Evolutionary conservation across 1,140 invertebrate genomes (phyloP), one percentile per base, ranked within the genome.

Genomic region (Glossosoma conforme): DNA sequence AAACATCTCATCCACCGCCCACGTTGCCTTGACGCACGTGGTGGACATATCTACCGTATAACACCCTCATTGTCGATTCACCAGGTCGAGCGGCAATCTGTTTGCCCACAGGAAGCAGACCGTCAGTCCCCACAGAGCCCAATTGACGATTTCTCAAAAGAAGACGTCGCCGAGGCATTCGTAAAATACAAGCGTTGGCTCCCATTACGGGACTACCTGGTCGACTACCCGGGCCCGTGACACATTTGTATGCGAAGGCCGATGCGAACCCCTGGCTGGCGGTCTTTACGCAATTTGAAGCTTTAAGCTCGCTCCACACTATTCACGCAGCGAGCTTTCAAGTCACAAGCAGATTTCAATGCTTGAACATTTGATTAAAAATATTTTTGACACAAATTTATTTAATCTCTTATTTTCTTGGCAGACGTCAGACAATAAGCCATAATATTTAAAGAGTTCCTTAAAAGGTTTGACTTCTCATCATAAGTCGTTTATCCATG

Each of bases 81-180:
- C 22, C 33, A 37, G 25, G 19, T 35, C 32, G 18, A 13, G 36
- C 43, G 43, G 33, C 51, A 58, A 58, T 58, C 46, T 53, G 42
- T 58, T 58, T 49, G 56, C 46, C 45, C 15, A 35, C 42, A 44
- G 50, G 50, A 52, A 52, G 36, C 50, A 44, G 32, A 52, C 45
- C 45, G 50, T 37, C 38, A 40, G 43, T 36, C 37, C 41, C 43
- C 37, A 36, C n/a, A n/a, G n/a, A n/a, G n/a, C 47, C 54, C 44
- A 52, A 52, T 49, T 57, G 56, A 58, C 51, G 51, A 58, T 46
- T 54, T 50, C 51, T 53, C 46, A 44, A 51, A 58, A 58, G n/a
- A n/a, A n/a, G 42, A 53, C 51, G 51, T 51, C 51, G 14, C 42
- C 5, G 37, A 18, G 18, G 40, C 45, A 28, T 38, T 19, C 14